These are phyloP conservation scores for Sabatieria punctata DNA, from an alignment of 2,888 invertebrate species.

Conservation along the genomic window DNA sequence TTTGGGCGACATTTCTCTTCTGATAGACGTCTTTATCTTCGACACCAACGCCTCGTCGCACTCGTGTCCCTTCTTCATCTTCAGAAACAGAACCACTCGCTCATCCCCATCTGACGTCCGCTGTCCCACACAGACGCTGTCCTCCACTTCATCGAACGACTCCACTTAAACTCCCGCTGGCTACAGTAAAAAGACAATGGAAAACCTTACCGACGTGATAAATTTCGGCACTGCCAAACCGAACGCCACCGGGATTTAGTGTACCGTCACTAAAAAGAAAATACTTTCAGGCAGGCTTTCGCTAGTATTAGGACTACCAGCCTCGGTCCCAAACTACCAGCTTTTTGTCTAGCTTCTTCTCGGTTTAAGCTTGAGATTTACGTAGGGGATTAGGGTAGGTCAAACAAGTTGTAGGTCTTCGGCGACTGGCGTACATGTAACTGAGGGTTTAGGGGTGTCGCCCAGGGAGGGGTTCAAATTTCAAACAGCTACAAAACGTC, in stretches of 20 bases:
- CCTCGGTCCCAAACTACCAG: neutral
- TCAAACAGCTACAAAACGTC: too few relatives aligned
- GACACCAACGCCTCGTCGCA: conserved; percentile 34
- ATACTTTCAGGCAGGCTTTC: neutral
- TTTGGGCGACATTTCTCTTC: conserved; percentile 37
- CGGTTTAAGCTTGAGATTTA: too few relatives aligned
- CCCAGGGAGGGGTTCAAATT: too few relatives aligned
- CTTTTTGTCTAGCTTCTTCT: neutral
- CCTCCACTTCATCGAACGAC: conserved; percentile 38
- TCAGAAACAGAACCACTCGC: conserved; percentile 42
- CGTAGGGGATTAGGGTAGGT: too few relatives aligned
- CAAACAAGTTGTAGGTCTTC: too few relatives aligned
- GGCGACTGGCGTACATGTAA: too few relatives aligned
- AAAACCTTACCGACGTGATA: conserved; percentile 39
- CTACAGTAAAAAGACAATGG: neutral
- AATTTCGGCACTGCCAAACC: conserved; percentile 46
- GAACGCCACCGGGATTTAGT: conserved; percentile 43
- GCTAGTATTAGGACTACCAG: neutral
- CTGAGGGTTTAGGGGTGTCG: too few relatives aligned
- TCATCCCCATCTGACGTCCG: conserved; percentile 37
- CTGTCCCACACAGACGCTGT: conserved; percentile 42
- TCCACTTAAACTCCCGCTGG: conserved; percentile 34
- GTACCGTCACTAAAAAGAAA: conserved; percentile 39
- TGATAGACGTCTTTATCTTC: conserved; percentile 34
- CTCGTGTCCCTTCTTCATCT: conserved; percentile 30